Evolutionary conservation across 2,113 vertebrate species (phyloP), one percentile per base, ranked within the genome.

Genomic region (Leptosomus discolor): DNA sequence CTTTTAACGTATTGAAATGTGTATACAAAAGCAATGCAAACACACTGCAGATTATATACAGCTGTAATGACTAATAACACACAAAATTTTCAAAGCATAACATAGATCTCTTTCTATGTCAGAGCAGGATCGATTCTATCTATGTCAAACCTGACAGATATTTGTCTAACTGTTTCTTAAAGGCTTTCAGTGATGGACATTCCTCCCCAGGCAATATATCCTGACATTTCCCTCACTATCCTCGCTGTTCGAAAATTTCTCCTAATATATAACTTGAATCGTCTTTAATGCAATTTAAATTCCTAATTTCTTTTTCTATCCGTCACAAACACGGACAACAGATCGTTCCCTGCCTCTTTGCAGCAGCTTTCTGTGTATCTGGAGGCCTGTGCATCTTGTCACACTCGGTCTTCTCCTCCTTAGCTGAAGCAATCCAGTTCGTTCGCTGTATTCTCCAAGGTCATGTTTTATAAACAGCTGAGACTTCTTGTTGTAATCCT

Each of bases 331-430:
- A 76, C 34, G 81, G 87, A 82, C 74, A 79, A 57, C 65, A 93
- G 39, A 51, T 79, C 88, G 45, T 56, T 95, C 70, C 10, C 39
- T 82, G 74, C 16, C 57, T 73, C 36, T 87, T 17, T 73, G 32
- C 81, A 92, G 61, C 43, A 90, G 65, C 41, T 90, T 75, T 90
- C 70, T 57, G 0, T 41, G 45, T 85, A 54, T 95, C 93, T 97
- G 87, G 93, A 95, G 77, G 90, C n/a, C 81, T 90, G 92, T 96
- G n/a, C 96, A 83, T 90, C 93, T 94, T 90, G 94, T 94, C 94
- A 94, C 50, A 68, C 53, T 91, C 73, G 34, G 69, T 79, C 87
- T 88, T 94, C 53, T 75, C 64, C 61, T 89, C 34, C 85, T 88
- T 68, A 54, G 81, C 48, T 36, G 71, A 76, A 92, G 74, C 53